Conservation (phyloP, 1,140 invertebrate genomes). For the Listronotus oregonensis region DNA sequence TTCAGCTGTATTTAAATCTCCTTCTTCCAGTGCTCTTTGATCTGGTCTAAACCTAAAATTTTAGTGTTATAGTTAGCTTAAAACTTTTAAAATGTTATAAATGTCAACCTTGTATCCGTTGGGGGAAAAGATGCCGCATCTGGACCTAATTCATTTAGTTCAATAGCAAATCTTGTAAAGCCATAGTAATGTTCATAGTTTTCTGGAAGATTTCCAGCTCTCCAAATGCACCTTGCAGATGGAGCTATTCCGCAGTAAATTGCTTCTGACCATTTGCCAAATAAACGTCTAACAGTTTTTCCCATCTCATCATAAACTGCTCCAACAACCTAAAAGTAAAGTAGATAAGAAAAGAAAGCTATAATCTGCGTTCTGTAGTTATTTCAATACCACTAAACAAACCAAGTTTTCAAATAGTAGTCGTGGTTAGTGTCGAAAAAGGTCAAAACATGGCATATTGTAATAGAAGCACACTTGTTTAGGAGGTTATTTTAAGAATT, state of each 20-base stretch:
- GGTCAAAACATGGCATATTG: too few species aligned
- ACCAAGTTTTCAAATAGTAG: too few species aligned
- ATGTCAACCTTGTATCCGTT: constrained; percentile 69
- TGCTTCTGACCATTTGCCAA: constrained; percentile 84
- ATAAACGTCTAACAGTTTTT: constrained; percentile 68
- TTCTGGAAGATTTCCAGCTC: constrained; percentile 79
- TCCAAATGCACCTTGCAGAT: constrained; percentile 74
- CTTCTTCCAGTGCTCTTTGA: constrained; percentile 74
- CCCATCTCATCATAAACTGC: constrained; percentile 65
- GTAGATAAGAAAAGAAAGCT: neutral
- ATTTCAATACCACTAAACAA: too few species aligned
- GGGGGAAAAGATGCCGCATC: constrained; percentile 69
- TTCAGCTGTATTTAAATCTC: constrained; percentile 74
- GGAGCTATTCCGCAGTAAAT: constrained; percentile 76
- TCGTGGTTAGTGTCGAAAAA: too few species aligned
- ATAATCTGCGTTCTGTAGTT: too few species aligned
- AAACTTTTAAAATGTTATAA: too few species aligned
- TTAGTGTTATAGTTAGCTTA: too few species aligned
- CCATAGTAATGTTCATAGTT: constrained; percentile 83
- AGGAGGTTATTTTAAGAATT: too few species aligned
- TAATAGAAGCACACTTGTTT: too few species aligned
- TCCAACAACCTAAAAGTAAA: constrained; percentile 64
- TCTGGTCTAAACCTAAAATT: constrained; percentile 56
- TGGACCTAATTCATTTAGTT: constrained; percentile 78
- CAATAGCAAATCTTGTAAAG: constrained; percentile 84